Evolutionary conservation across 30 jellyfish, hydroid and myxozoan species (phyloP).

Genomic region (Turritopsis rubra): DNA sequence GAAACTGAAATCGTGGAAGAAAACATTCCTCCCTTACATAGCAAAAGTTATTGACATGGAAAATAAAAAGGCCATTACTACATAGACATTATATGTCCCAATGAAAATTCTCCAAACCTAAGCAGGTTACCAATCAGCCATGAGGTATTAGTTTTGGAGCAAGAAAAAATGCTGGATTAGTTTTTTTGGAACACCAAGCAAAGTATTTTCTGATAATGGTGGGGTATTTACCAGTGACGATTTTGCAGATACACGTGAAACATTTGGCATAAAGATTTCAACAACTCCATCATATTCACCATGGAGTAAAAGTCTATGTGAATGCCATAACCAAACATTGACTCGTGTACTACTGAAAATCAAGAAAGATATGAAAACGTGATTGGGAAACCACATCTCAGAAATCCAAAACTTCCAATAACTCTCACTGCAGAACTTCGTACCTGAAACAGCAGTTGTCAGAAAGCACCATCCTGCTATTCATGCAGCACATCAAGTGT

Average conservation of each 20-base stretch:
- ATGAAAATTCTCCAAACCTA: not conserved
- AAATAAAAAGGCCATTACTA: not conserved
- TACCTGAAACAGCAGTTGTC: not conserved
- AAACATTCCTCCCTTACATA: not conserved
- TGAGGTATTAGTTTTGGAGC: not conserved
- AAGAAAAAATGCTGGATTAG: not conserved
- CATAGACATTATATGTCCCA: slow-evolving; percentile 1
- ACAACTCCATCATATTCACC: slow-evolving; percentile 11
- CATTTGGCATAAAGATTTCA: no score
- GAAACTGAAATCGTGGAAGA: not conserved
- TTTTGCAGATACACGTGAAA: not conserved
- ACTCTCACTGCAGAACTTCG: not conserved
- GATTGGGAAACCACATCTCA: not conserved
- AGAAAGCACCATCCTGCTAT: not conserved
- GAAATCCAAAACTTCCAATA: not conserved
- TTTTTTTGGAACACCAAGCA: no score
- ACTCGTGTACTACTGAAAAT: not conserved
- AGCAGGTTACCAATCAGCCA: not conserved
- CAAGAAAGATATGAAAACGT: slow-evolving; percentile 3
- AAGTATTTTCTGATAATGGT: no score
- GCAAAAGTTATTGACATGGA: not conserved
- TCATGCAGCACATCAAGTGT: not conserved
- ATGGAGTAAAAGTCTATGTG: slow-evolving; percentile 1
- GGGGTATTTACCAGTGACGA: no score
- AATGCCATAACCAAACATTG: slow-evolving; percentile 29